Percentiles rank a stretch among this genome's conserved stretches.
Evolutionary conservation across 1,140 invertebrate species (phyloP).

Genomic region (Ceratitis capitata): DNA sequence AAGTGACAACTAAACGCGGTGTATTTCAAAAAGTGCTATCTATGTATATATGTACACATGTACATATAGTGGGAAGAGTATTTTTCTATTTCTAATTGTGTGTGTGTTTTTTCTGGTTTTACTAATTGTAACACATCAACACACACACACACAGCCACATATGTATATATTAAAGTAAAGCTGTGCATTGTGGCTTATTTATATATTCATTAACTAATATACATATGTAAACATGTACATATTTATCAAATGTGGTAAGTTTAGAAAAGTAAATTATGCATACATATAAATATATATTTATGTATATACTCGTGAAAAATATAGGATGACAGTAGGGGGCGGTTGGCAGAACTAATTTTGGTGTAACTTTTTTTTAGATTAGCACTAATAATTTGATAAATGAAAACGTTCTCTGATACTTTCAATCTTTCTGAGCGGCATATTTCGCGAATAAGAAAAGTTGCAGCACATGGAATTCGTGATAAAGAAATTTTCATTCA

Average conservation of each 20-base stretch:
- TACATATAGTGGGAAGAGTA: no score
- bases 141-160: background rate
- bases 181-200: background rate
- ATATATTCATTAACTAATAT: no score
- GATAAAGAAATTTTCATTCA: background rate
- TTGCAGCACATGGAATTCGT: background rate
- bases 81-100: background rate
- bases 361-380: background rate
- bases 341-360: background rate
- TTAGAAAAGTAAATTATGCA: no score
- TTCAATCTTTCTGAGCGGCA: background rate
- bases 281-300: no score
- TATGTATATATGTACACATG: background rate
- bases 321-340: background rate
- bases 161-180: background rate
- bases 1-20: background rate
- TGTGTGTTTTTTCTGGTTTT: background rate
- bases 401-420: background rate
- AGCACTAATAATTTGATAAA: background rate
- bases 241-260: background rate
- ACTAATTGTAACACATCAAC: background rate
- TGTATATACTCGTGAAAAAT: no score
- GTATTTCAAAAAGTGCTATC: background rate
- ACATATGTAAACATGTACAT: background rate
- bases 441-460: background rate